Base-by-base conservation (phyloP, 1,140 invertebrate species). In the Diprion similis region DNA sequence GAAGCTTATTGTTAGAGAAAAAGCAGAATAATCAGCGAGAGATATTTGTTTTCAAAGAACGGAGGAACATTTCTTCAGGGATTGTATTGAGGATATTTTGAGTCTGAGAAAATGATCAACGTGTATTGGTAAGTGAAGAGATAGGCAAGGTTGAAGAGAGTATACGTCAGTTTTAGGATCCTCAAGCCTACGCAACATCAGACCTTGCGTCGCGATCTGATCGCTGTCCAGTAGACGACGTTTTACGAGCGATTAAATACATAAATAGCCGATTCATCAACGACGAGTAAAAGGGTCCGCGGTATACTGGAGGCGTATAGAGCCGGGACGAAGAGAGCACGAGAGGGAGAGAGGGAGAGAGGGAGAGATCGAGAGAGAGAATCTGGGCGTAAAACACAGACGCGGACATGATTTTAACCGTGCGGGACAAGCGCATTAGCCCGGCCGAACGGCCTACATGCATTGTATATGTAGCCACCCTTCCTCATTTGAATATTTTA, bases 211-310 rank as follows among this genome's bases (percentile, higher is more conserved):
- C 24, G 24, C 24, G 24, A 37, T 37, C 24, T 37, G 24, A 37
- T 37, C 24, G 24, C 24, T 73, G 75, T 79, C 78, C 81, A 80
- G 77, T 79, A 79, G 73, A 73, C 77, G 64, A 71, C 76, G 76
- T 75, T 81, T 83, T 80, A 80, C 81, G 80, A 83, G 79, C 81
- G 81, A 84, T 84, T 81, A 82, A 79, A 80, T 71, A 75, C 77
- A 75, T 78, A 81, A 82, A 80, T 80, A 76, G 73, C 69, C 75
- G 76, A 80, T 75, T 83, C 78, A 74, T 79, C 76, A 75, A 75
- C 66, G 72, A 77, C 69, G 79, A 37, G 24, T 72, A 46, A 74
- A 69, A 77, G 70, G 59, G 7, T 24, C 76, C 75, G 76, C 77
- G 76, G 75, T 37, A 37, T 37, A 37, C 24, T 6, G 24, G 24